These are phyloP conservation scores for Malacoctenus gilli DNA, from an alignment of 2,797 vertebrate genomes.

Conservation along the genomic window DNA sequence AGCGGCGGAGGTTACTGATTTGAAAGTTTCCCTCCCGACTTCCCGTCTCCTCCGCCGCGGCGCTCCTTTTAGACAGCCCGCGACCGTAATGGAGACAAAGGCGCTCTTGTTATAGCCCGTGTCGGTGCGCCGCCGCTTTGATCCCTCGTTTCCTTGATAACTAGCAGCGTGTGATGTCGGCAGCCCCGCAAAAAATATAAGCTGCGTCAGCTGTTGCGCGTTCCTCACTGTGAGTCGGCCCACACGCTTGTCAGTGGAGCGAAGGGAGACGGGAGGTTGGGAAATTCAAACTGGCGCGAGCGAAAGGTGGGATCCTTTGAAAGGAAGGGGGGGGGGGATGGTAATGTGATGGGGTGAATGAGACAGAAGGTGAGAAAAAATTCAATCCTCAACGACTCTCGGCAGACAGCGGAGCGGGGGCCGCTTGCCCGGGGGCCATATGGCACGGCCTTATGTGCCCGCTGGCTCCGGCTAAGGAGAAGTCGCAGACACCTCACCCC, in stretches of 20 bases:
- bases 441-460: conserved; percentile 71
- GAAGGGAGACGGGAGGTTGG: conserved; percentile 10
- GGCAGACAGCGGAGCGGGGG: conserved; percentile 53
- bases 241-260: conserved; percentile 33
- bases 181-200: conserved; percentile 25
- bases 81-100: conserved; percentile 29
- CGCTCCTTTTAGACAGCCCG: conserved; percentile 13
- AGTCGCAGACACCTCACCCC: conserved; percentile 43
- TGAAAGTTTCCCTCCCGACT: conserved; percentile 29
- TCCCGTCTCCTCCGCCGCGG: neutral
- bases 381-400: conserved; percentile 54
- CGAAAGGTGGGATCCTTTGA: conserved; percentile 11
- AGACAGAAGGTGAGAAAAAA: conserved; percentile 64
- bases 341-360: conserved; percentile 32
- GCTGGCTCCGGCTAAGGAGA: conserved; percentile 50
- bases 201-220: conserved; percentile 49
- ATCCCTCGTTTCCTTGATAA: conserved; percentile 35
- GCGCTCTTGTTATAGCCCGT: conserved; percentile 28
- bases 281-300: neutral
- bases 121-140: conserved; percentile 36
- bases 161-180: conserved; percentile 31
- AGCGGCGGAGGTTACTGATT: conserved; percentile 25
- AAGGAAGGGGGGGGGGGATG: conserved; percentile 6
- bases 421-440: conserved; percentile 62
- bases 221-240: conserved; percentile 20